Evolutionary conservation across 1,140 invertebrate genomes (phyloP), one percentile per base, ranked within the genome.

Genomic region (Helicoverpa zea): DNA sequence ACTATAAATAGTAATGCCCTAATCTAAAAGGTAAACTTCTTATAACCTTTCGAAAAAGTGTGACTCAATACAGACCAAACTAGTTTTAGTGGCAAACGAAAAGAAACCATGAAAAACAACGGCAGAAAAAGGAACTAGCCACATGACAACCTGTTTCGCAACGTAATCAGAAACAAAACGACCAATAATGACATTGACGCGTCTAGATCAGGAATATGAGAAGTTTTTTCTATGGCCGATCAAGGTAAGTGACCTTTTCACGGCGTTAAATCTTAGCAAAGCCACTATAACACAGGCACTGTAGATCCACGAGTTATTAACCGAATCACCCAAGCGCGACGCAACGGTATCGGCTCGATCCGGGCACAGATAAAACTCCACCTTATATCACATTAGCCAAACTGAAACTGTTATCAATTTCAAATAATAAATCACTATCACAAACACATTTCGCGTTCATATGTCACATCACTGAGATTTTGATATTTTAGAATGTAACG

Each of bases 211-310:
- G 81, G 49, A 35, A 63, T 64, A 29, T 81, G 29, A 82, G 56
- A 78, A 80, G 56, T 79, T 81, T 75, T 70, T 79, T 70, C 76
- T 70, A 68, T 79, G 63, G 68, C 86, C 88, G 84, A 88, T 87
- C 87, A 92, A 94, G 92, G 92, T 93, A 92, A 91, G 90, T 92
- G 91, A 94, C 90, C 92, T 94, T 91, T 94, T 87, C 88, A 87
- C 87, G 82, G 87, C 86, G 86, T 86, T 91, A 92, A 91, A 92
- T 92, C 91, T 93, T 93, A 93, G 89, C 87, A 89, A 90, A 89
- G 84, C 85, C 88, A 90, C 87, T 89, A 89, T 87, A 88, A 89
- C 88, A 92, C 91, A 88, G 86, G 86, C 87, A 91, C 90, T 89
- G 87, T 92, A 91, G 88, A 92, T 92, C 90, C 89, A 88, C 86